Percentiles rank a stretch among this genome's conserved stretches.
phyloP scores from a whole-genome alignment of 2,113 vertebrate species.

The Morone saxatilis region DNA sequence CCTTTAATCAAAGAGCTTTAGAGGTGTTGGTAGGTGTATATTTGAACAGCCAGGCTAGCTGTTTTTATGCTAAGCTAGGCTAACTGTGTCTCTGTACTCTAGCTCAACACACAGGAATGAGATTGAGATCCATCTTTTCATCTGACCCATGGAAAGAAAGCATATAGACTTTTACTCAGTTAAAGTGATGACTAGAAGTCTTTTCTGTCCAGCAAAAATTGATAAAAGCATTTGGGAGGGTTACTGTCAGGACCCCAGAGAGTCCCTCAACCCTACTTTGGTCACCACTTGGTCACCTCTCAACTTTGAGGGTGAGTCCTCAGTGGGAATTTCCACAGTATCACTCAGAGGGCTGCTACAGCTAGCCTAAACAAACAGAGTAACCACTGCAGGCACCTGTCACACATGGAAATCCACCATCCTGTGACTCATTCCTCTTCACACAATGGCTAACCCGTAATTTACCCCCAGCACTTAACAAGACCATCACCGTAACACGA shows the following conservation, averaged over 20 bases:
- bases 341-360: constrained; percentile 4
- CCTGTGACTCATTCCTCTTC: constrained; percentile 52
- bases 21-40: no score
- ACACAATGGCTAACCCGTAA: constrained; percentile 63
- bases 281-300: not conserved
- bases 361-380: constrained; percentile 45
- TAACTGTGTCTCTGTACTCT: no score
- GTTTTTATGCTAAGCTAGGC: no score
- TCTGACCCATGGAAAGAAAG: no score
- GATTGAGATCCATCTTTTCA: no score
- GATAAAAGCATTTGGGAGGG: not conserved
- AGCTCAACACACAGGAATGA: no score
- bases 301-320: not conserved
- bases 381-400: constrained; percentile 52
- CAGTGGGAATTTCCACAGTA: constrained; percentile 23
- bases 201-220: not conserved
- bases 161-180: no score
- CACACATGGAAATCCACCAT: constrained; percentile 54
- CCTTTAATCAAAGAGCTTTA: no score
- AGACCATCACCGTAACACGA: constrained; percentile 64
- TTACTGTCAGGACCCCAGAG: not conserved
- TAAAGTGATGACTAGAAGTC: no score
- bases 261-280: not conserved
- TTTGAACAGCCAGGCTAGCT: no score
- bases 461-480: constrained; percentile 65